Percentiles rank a stretch among this genome's conserved stretches.
Conservation (phyloP, 1,140 invertebrate genomes). For the Coboldia fuscipes region DNA sequence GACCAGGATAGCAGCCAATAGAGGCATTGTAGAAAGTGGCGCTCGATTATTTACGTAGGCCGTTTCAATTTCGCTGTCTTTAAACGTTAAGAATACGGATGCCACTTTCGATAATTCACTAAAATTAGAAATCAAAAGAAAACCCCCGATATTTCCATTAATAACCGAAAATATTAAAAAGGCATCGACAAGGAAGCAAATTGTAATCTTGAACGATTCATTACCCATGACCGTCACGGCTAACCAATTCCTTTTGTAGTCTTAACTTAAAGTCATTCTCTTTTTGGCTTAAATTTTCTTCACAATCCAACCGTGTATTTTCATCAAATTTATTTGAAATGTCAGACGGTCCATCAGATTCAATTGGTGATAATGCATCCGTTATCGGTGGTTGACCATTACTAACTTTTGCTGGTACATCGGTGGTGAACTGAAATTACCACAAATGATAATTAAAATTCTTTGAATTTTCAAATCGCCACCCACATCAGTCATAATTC, state of each 20-base stretch:
- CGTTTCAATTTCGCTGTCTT: conserved; percentile 35
- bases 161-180: conserved; percentile 6
- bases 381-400: background rate
- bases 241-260: conserved; percentile 60
- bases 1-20: conserved; percentile 37
- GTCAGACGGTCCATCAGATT: conserved; percentile 14
- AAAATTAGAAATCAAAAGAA: conserved; percentile 8
- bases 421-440: background rate
- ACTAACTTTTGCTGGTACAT: background rate
- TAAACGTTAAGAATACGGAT: conserved; percentile 37
- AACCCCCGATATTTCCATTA: conserved; percentile 4
- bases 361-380: conserved; percentile 1
- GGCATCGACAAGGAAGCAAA: too few relatives aligned
- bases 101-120: conserved; percentile 43
- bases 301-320: conserved; percentile 11
- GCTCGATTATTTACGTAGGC: conserved; percentile 41
- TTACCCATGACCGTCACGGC: conserved; percentile 55
- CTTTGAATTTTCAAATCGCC: too few relatives aligned
- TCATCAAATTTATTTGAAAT: too few relatives aligned
- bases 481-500: background rate
- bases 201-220: too few relatives aligned
- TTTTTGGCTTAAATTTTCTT: conserved; percentile 19
- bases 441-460: too few relatives aligned
- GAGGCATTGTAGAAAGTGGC: conserved; percentile 37
- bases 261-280: conserved; percentile 50